Conservation (phyloP, 2,797 vertebrate genomes). For the Cetoscarus ocellatus region DNA sequence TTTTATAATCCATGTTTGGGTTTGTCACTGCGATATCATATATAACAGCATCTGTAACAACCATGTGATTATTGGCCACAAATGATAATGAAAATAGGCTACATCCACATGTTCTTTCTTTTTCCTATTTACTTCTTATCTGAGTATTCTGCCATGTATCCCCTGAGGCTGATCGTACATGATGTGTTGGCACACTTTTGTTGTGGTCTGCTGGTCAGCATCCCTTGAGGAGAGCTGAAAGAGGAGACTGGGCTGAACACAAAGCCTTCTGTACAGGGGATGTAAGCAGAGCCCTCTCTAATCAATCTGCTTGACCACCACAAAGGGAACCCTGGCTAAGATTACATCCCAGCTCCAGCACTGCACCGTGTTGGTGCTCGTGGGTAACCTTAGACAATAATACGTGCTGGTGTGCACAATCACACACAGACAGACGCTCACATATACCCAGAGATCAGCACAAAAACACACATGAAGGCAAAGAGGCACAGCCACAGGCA, state of each 20-base stretch:
- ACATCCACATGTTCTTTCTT: too few species aligned
- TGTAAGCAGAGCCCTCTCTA: constrained; percentile 80
- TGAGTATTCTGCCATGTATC: constrained; percentile 3
- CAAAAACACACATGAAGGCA: constrained; percentile 47
- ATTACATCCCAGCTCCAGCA: constrained; percentile 71
- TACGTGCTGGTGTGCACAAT: constrained; percentile 46
- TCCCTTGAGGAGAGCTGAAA: constrained; percentile 71
- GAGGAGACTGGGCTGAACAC: constrained; percentile 71
- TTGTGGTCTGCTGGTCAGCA: constrained; percentile 51
- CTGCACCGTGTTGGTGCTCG: constrained; percentile 59
- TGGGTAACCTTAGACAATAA: constrained; percentile 66
- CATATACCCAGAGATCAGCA: constrained; percentile 23
- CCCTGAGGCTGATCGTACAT: constrained; percentile 1
- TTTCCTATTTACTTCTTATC: neutral
- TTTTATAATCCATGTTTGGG: too few species aligned
- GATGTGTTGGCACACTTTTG: constrained; percentile 41
- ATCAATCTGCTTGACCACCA: constrained; percentile 80
- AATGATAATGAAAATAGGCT: too few species aligned
- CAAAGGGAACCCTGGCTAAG: constrained; percentile 82
- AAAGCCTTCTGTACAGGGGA: constrained; percentile 73
- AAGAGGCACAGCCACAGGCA: constrained; percentile 40
- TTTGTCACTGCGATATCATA: too few species aligned
- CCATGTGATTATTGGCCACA: too few species aligned
- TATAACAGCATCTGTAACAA: too few species aligned
- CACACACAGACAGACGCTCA: constrained; percentile 23